Percentiles rank a stretch among this genome's conserved stretches.
phyloP scores from a whole-genome alignment of 2,888 invertebrate genomes.

The Ganaspis brasiliensis region DNA sequence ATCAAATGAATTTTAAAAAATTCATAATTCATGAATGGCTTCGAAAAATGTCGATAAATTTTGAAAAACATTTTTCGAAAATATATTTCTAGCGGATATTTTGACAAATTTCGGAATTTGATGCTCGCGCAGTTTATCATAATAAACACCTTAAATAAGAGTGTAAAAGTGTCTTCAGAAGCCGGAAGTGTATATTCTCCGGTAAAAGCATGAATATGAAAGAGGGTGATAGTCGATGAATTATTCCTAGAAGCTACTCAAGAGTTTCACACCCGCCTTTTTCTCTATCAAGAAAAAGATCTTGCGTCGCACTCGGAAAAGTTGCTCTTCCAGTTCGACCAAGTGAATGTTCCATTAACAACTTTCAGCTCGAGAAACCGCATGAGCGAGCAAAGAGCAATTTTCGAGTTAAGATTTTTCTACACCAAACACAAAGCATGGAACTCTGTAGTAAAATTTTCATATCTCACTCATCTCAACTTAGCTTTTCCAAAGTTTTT shows the following conservation, averaged over 20 bases:
- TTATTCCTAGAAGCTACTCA: conserved; percentile 49
- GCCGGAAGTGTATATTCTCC: conserved; percentile 3
- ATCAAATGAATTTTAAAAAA: no score
- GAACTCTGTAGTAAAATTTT: not conserved
- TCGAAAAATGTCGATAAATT: no score
- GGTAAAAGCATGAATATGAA: conserved; percentile 42
- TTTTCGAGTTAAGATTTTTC: conserved; percentile 54
- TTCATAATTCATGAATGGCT: no score
- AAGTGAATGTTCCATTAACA: conserved; percentile 57
- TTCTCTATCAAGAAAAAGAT: conserved; percentile 34
- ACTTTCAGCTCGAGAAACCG: conserved; percentile 53
- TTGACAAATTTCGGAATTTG: not conserved
- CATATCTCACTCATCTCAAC: not conserved
- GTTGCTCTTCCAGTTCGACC: conserved; percentile 47
- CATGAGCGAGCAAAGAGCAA: conserved; percentile 45
- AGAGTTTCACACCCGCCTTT: conserved; percentile 40
- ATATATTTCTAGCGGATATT: not conserved
- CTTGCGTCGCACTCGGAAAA: conserved; percentile 46
- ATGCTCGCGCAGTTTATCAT: conserved; percentile 1
- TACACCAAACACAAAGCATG: conserved; percentile 4
- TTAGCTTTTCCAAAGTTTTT: not conserved
- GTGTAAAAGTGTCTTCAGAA: not conserved
- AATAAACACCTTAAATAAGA: conserved; percentile 29
- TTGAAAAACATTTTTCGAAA: not conserved
- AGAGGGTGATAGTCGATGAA: conserved; percentile 48